These are phyloP conservation scores for Leptonema lineaticorne DNA, from an alignment of 1,140 invertebrate species.

Conservation along the genomic window DNA sequence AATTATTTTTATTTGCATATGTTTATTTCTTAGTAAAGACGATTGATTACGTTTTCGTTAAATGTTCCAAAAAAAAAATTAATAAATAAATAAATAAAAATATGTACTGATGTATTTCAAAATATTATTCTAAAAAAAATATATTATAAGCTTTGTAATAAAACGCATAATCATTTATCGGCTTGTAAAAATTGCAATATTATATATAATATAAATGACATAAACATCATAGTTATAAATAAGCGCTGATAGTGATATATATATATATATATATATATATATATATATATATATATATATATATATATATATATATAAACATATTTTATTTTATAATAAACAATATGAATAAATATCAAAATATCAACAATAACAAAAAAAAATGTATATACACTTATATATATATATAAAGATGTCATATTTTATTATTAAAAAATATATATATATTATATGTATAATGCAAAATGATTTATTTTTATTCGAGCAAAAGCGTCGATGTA, in stretches of 20 bases:
- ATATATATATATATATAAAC: no score
- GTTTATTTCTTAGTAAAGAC: neutral
- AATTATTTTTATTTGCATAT: no score
- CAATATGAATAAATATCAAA: constrained; percentile 28
- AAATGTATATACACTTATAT: constrained; percentile 26
- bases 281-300: no score
- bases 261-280: no score
- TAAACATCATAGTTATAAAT: constrained; percentile 10
- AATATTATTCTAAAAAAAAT: constrained; percentile 30
- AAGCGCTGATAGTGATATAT: constrained; percentile 21
- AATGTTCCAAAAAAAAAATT: neutral
- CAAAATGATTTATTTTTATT: constrained; percentile 24
- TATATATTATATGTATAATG: no score
- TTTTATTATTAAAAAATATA: constrained; percentile 33
- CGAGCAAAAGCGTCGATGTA: neutral
- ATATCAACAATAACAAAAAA: constrained; percentile 13
- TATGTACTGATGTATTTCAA: constrained; percentile 9
- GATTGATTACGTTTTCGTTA: neutral
- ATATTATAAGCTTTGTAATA: constrained; percentile 27
- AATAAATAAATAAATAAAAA: neutral
- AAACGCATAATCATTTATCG: neutral
- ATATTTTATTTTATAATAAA: constrained; percentile 15
- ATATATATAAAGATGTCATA: constrained; percentile 33
- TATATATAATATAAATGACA: constrained; percentile 4
- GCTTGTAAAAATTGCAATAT: constrained; percentile 23